phyloP scores from a whole-genome alignment of 2,797 vertebrate genomes.

The Amniataba percoides region DNA sequence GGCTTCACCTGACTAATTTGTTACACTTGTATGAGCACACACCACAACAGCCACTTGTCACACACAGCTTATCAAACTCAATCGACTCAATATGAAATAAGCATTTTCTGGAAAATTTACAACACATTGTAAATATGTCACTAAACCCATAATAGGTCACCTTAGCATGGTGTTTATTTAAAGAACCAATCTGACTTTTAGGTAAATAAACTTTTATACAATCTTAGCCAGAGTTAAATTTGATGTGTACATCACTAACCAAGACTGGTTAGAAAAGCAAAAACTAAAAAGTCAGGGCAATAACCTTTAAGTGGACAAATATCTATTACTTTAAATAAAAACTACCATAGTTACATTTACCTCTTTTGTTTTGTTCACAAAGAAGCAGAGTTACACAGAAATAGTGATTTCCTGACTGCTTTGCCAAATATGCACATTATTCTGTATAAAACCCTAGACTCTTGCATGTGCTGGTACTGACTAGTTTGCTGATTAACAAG shows the following conservation, averaged over 20 bases:
- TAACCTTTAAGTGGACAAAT: neutral
- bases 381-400: neutral
- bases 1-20: slow-evolving; percentile 27
- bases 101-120: neutral
- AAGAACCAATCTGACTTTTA: neutral
- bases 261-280: neutral
- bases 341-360: neutral
- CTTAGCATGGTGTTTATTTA: neutral
- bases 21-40: slow-evolving; percentile 11
- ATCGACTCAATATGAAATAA: too few relatives aligned
- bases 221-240: neutral
- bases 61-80: neutral
- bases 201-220: neutral
- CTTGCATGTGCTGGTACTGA: neutral
- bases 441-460: neutral
- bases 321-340: neutral
- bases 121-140: neutral
- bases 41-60: slow-evolving; percentile 14
- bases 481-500: neutral
- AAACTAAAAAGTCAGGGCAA: neutral
- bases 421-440: neutral
- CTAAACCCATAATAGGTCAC: neutral
- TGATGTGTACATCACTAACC: neutral
- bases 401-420: neutral
- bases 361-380: neutral